These are phyloP conservation scores for Ramphastos sulfuratus DNA, from an alignment of 2,113 vertebrate species.

Conservation along the genomic window DNA sequence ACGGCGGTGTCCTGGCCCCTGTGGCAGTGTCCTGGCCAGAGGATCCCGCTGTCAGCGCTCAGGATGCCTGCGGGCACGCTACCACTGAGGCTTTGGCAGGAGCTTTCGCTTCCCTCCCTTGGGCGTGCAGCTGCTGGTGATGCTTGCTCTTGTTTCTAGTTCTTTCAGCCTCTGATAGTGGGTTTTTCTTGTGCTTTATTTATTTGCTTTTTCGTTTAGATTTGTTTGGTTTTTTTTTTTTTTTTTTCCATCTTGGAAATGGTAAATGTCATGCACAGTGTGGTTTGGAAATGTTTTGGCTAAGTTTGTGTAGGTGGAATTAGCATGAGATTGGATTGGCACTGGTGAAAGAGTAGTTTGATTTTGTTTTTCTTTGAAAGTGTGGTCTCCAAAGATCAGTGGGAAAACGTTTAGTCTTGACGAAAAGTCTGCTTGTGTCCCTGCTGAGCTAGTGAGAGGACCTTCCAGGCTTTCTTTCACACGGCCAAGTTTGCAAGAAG, in stretches of 20 bases:
- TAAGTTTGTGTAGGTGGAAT: not conserved
- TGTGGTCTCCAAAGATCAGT: not conserved
- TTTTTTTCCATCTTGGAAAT: not conserved
- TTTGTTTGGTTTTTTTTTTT: not conserved
- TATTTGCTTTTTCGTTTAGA: fast-evolving
- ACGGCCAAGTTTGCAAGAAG: not conserved
- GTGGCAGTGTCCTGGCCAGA: not conserved
- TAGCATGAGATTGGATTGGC: not conserved
- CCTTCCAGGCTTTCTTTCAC: not conserved
- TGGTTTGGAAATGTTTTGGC: not conserved
- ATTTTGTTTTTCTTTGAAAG: not conserved
- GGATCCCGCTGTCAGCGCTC: not conserved
- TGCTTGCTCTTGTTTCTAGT: not conserved
- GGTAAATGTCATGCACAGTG: not conserved
- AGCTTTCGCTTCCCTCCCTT: not conserved
- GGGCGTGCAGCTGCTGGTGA: not conserved
- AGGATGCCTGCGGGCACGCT: not conserved
- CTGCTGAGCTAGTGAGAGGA: not conserved
- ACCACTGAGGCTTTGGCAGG: not conserved
- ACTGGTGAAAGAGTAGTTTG: not conserved
- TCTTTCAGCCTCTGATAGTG: not conserved
- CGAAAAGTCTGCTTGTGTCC: not conserved
- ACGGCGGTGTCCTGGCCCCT: not conserved
- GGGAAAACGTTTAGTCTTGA: not conserved
- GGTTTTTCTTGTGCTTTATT: not conserved